Base-by-base conservation (phyloP, 1,140 invertebrate genomes). In the Apis mellifera region DNA sequence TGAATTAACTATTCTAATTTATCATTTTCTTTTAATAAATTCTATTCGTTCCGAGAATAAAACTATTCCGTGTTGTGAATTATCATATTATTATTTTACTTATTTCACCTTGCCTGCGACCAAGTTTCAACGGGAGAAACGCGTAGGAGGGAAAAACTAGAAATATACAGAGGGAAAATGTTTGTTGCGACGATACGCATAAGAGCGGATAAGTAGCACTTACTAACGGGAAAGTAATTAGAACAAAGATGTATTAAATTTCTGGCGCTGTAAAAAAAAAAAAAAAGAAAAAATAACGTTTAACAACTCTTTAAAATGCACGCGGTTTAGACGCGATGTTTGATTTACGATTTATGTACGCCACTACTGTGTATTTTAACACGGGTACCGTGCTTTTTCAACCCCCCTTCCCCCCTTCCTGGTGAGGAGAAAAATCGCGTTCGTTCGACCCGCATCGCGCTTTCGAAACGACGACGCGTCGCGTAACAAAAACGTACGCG, bases 151-250 rank as follows among this genome's bases (percentile, higher is more conserved):
- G 17, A 21, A 19, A 21, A 21, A 65, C 1, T 65, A 21, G 21
- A 50, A 68, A n/a, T n/a, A 8, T 2, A 9, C 9, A 13, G 42
- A 8, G 65, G 21, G 12, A 66, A 50, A 68, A 50, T 68, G 42
- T 48, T 48, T 48, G 42, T 9, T 54, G 13, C 50, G 21, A 13
- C 62, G 9, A 59, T 32, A 26, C 4, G 19, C 26, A 17, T 1
- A 23, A 23, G 26, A n/a, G 48, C 48, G 21, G 23, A 13, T 50
- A 21, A 64, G 59, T 64, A 23, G 19, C 48, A 32, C 7, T 26
- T 12, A n/a, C n/a, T 26, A 52, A 64, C 48, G 73, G 9, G 48
- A 26, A 52, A 64, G 48, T 75, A 75, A 75, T 75, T 75, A 50
- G 19, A 64, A 75, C 23, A 19, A 26, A 64, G 23, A 66, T 48